phyloP scores from a whole-genome alignment of 1,140 invertebrate genomes.

The Leguminivora glycinivorella region DNA sequence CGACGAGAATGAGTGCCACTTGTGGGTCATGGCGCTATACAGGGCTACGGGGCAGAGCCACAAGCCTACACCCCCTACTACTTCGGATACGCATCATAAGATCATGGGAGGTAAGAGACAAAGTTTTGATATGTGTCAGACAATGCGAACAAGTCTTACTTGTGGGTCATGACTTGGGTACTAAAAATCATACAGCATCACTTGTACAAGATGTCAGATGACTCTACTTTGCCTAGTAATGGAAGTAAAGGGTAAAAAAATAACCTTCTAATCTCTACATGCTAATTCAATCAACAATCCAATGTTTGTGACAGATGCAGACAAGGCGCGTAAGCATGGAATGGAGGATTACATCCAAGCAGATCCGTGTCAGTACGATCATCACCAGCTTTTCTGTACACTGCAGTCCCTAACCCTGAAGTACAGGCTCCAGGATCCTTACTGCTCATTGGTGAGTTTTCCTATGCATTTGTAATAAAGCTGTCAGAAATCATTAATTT shows the following conservation, averaged over 20 bases:
- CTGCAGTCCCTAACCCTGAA: slow-evolving; percentile 96
- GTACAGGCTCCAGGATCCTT: slow-evolving; percentile 97
- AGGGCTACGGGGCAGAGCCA: slow-evolving; percentile 99
- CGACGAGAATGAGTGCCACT: slow-evolving; percentile 98
- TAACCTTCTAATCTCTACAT: too few relatives aligned
- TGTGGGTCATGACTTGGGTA: slow-evolving; percentile 99
- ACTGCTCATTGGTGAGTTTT: slow-evolving; percentile 93
- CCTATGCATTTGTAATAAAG: too few relatives aligned
- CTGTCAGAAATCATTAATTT: too few relatives aligned
- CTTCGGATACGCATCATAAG: slow-evolving; percentile 83
- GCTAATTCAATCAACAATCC: too few relatives aligned
- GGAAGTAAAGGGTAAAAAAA: too few relatives aligned
- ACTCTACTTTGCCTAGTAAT: too few relatives aligned
- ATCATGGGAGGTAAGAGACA: slow-evolving; percentile 73
- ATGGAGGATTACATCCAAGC: slow-evolving; percentile 99
- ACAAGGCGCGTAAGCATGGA: slow-evolving; percentile 97
- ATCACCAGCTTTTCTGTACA: slow-evolving; percentile 94
- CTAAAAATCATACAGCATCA: too few relatives aligned
- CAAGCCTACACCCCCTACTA: slow-evolving; percentile 96
- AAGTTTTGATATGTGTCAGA: too few relatives aligned
- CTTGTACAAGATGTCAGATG: too few relatives aligned
- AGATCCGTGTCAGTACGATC: slow-evolving; percentile 98
- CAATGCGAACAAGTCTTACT: slow-evolving; percentile 95
- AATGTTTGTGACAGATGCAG: slow-evolving; percentile 86
- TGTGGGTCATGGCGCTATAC: slow-evolving; percentile 99